These are phyloP conservation scores for Tenthredo scrophulariae DNA, from an alignment of 2,888 invertebrate genomes.

Conservation along the genomic window DNA sequence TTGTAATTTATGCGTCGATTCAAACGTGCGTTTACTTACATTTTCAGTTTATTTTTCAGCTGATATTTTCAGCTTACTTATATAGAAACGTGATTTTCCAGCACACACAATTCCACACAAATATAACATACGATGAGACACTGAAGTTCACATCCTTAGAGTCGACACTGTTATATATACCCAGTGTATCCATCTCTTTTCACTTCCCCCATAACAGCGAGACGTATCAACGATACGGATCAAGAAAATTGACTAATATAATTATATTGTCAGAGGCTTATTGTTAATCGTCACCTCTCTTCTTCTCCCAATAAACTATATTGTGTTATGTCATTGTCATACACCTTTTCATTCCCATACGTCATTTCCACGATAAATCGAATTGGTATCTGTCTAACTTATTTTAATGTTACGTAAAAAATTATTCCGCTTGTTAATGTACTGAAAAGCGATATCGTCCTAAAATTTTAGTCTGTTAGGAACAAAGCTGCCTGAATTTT, in stretches of 20 bases:
- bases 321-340: not conserved
- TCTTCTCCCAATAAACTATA: not conserved
- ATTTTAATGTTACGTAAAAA: not conserved
- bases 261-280: not conserved
- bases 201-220: not conserved
- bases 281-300: not conserved
- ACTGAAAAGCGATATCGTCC: not conserved
- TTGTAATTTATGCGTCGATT: not conserved
- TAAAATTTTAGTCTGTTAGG: not conserved
- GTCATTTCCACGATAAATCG: not conserved
- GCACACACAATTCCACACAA: not conserved
- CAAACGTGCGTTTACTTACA: not conserved
- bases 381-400: not conserved
- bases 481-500: not conserved
- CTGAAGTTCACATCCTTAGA: not conserved
- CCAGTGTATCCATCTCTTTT: constrained; percentile 1
- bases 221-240: not conserved
- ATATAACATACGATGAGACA: not conserved
- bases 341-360: not conserved
- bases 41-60: not conserved
- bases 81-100: not conserved
- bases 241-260: not conserved
- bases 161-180: not conserved
- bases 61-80: not conserved
- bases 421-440: not conserved